Evolutionary conservation across 2,113 vertebrate genomes (phyloP).

Genomic region (Cebus imitator): DNA sequence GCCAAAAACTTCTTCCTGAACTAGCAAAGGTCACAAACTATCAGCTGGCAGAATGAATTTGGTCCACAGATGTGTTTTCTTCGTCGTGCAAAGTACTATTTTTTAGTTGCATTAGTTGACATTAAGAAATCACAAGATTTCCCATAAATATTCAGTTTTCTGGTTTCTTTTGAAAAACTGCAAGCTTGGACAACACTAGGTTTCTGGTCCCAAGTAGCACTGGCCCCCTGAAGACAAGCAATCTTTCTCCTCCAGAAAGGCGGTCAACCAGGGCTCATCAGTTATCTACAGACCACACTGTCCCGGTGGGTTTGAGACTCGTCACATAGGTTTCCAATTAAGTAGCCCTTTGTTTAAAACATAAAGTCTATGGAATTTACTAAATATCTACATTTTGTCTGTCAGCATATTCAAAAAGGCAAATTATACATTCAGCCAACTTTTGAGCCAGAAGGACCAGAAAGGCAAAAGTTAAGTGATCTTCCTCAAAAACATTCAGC

Average conservation of each 20-base stretch:
- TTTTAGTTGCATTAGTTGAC: not conserved
- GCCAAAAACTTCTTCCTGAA: not conserved
- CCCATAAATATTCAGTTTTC: not conserved
- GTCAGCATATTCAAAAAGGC: not conserved
- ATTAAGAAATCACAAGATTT: slow-evolving; percentile 31
- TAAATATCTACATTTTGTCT: slow-evolving; percentile 9
- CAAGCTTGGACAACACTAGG: not conserved
- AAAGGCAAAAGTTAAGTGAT: not conserved
- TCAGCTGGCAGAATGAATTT: not conserved
- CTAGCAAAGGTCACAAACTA: slow-evolving; percentile 20
- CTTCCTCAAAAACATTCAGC: not conserved
- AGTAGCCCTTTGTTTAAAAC: not conserved
- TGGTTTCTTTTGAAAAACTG: slow-evolving; percentile 13
- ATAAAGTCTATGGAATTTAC: not conserved
- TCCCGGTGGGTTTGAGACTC: not conserved
- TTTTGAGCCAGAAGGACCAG: not conserved
- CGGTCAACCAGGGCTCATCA: not conserved
- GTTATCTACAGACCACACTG: not conserved
- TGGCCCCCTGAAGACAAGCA: not conserved
- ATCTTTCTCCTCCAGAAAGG: not conserved
- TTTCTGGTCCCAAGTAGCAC: not conserved
- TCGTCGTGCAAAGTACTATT: slow-evolving; percentile 13
- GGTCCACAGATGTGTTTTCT: not conserved
- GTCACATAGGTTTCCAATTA: not conserved
- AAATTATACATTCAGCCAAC: not conserved